Base-by-base conservation (phyloP, 2,888 invertebrate genomes). In the Caenorhabditis doughertyi region DNA sequence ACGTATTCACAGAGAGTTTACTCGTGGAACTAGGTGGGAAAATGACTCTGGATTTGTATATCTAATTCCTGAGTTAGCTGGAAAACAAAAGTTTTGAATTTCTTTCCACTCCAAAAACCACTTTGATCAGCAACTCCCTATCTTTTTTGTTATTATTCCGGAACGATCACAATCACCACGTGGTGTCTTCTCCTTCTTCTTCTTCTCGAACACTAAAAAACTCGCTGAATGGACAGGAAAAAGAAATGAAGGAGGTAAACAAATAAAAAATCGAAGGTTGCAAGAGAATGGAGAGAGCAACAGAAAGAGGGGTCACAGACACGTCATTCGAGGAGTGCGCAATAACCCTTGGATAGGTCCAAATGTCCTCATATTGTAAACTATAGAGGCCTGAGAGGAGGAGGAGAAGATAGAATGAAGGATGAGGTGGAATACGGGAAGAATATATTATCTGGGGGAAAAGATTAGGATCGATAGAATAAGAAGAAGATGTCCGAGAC, bases 201-300 rank as follows among this genome's bases (percentile, higher is more conserved):
- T n/a, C n/a, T n/a, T n/a, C n/a, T n/a, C n/a, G n/a, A 23, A 51
- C 2, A 32, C 18, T 23, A 58, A 16, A 39, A 58, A 58, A 58
- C 58, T 58, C 58, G 58, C 58, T 58, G 58, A 58, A 58, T 47
- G 29, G 29, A 18, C 62, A 47, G 47, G 25, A 62, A 42, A 21
- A 27, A 27, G n/a, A n/a, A n/a, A n/a, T n/a, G n/a, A n/a, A n/a
- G n/a, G n/a, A 23, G 58, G 56, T 56, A 58, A 39, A 58, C 58
- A 58, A 13, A 11, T 13, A 9, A n/a, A n/a, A n/a, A n/a, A n/a
- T n/a, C n/a, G n/a, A n/a, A 7, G 18, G 7, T 23, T 23, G 8
- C 7, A 7, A 49, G 49, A 49, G 21, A 49, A 18, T 16, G 47
- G 18, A 47, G 18, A 4, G 47, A 16, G 47, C n/a, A n/a, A n/a